phyloP scores from a whole-genome alignment of 2,888 invertebrate species.

The Rhogogaster chlorosoma region DNA sequence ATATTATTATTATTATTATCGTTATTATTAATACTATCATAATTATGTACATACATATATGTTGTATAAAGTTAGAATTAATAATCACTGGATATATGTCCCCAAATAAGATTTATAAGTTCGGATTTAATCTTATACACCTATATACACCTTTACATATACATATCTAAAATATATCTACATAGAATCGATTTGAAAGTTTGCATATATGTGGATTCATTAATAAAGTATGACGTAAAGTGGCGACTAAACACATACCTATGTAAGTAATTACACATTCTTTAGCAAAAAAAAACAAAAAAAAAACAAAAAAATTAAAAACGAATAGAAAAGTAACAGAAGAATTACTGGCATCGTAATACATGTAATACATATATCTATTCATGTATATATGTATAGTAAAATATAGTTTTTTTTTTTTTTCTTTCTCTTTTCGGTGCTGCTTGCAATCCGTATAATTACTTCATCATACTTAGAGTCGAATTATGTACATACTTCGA shows the following conservation, averaged over 20 bases:
- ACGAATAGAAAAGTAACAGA: too few relatives aligned
- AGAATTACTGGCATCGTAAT: slow-evolving; percentile 2
- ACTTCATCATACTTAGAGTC: neutral
- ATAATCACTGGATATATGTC: slow-evolving; percentile 33
- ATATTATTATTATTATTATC: neutral
- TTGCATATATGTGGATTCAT: neutral
- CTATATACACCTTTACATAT: neutral
- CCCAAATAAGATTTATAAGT: slow-evolving; percentile 19
- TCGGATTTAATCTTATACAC: neutral
- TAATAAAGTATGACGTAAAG: neutral
- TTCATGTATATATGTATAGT: neutral
- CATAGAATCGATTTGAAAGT: neutral
- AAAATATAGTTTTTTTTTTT: neutral
- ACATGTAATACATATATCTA: neutral
- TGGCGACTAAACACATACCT: neutral
- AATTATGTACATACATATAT: neutral
- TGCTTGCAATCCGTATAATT: neutral
- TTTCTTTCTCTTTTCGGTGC: neutral
- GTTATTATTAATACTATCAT: neutral
- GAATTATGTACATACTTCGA: neutral
- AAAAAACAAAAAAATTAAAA: neutral
- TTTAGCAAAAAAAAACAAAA: neutral
- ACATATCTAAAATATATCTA: neutral
- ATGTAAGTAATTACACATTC: neutral
- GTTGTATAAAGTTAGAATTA: slow-evolving; percentile 6